phyloP scores from a whole-genome alignment of 1,140 invertebrate species.

The Gonioctena quinquepunctata region DNA sequence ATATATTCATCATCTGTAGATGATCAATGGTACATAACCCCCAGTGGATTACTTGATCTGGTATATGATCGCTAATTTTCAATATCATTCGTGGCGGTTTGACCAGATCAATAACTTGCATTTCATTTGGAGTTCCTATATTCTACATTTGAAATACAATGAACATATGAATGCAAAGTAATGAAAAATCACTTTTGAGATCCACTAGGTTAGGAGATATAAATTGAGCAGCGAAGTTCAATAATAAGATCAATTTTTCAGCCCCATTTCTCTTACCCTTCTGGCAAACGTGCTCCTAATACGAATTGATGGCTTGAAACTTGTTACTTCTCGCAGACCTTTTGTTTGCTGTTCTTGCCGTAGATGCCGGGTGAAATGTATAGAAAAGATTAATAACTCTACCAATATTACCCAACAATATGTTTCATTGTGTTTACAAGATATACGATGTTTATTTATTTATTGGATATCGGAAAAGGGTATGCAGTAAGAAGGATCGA shows the following conservation, averaged over 20 bases:
- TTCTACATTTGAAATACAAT: no score
- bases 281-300: conserved; percentile 11
- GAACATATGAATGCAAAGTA: no score
- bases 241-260: conserved; percentile 17
- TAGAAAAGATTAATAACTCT: conserved; percentile 17
- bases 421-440: conserved; percentile 16
- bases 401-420: conserved; percentile 14
- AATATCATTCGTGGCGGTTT: no score
- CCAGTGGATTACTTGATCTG: no score
- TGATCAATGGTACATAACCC: no score
- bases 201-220: no score
- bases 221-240: conserved; percentile 5
- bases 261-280: conserved; percentile 1
- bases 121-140: no score
- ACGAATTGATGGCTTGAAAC: conserved; percentile 13
- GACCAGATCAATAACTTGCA: no score
- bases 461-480: not conserved
- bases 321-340: conserved; percentile 14
- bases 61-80: no score
- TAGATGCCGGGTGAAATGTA: conserved; percentile 7
- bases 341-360: conserved; percentile 12
- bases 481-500: no score
- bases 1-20: no score
- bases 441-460: not conserved
- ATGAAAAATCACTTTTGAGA: no score